Evolutionary conservation across 2,888 invertebrate species (phyloP), one percentile per base, ranked within the genome.

Genomic region (Torymus auratus): DNA sequence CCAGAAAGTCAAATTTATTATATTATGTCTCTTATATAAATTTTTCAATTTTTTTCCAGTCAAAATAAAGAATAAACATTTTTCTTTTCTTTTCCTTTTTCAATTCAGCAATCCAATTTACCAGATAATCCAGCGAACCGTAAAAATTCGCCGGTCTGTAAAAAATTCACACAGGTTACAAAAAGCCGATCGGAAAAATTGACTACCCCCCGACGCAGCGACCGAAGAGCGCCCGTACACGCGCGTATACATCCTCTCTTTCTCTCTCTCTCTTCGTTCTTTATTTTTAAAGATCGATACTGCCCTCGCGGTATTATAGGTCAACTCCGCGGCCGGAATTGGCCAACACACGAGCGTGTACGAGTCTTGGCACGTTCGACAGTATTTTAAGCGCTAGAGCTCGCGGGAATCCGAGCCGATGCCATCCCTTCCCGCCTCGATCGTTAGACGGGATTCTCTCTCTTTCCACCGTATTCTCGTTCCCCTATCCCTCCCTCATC

Each of bases 331-430:
- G 65, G 69, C 62, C 68, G 72, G 55, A 77, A 73, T 77, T 72
- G 72, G 69, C 64, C 56, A 75, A 64, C 72, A n/a, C 58, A 60
- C 65, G 50, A 15, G 20, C 14, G 50, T n/a, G 52, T 15, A 56
- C 69, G 67, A 71, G 64, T 70, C 70, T 78, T 78, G 83, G 83
- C 82, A 79, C 77, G 60, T 81, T 78, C 69, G 76, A 80, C 79
- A 62, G 71, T 68, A 80, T 80, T 83, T 83, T 74, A 72, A 77
- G 71, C 69, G 71, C 69, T 64, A 13, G 28, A 28, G 20, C 61
- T 52, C 64, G 52, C 41, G 64, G 61, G 76, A 58, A 68, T 64
- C 15, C 67, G 58, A 70, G 53, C 14, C 53, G 56, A 64, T 60
- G 11, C 55, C 3, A 62, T 69, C 12, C 20, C 7, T 28, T 28